Base-by-base conservation (phyloP, 2,113 vertebrate genomes). In the Genyomyrus donnyi region DNA sequence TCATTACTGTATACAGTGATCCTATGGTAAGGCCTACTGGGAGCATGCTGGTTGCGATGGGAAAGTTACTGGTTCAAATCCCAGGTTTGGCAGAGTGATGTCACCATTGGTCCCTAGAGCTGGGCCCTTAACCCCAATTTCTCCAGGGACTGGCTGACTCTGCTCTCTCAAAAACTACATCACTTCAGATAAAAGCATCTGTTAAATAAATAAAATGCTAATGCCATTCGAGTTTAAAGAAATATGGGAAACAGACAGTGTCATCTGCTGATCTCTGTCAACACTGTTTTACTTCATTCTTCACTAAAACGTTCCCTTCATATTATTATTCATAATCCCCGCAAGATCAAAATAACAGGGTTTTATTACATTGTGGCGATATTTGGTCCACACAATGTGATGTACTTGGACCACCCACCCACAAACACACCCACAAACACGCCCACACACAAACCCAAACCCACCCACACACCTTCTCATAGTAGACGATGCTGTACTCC, bases 401-500 rank as follows among this genome's bases (percentile, higher is more conserved):
- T 53, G 52, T 53, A 19, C 52, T 19, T 53, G 52, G 17, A 19
- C 15, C 58, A 88, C 87, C 24, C 35, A 35, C 31, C 9, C 87
- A 88, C 56, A 42, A 17, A 39, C 39, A 56, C 27, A 6, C 11
- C 24, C 53, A 88, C n/a, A 39, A 39, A 17, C 11, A 24, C 53
- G 66, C 15, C 39, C 39, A 5, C 87, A 3, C 95, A 99, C 98
- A 42, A 7, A 21, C 39, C 39, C 39, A 56, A 15, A 17, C 11
- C 24, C 53, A 88, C n/a, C 39, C 39, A 5, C 87, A 3, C 96
- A 99, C 98, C 98, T 99, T 99, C 93, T 99, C 98, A 49, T 99
- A 99, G 93, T 99, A 99, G 90, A 99, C 98, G 50, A 99, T 98
- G 84, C 97, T 97, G 91, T 98, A 98, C 89, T 99, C 98, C 92